Evolutionary conservation across 2,113 vertebrate species (phyloP), one percentile per base, ranked within the genome.

Genomic region (Plecturocebus donacophilus): DNA sequence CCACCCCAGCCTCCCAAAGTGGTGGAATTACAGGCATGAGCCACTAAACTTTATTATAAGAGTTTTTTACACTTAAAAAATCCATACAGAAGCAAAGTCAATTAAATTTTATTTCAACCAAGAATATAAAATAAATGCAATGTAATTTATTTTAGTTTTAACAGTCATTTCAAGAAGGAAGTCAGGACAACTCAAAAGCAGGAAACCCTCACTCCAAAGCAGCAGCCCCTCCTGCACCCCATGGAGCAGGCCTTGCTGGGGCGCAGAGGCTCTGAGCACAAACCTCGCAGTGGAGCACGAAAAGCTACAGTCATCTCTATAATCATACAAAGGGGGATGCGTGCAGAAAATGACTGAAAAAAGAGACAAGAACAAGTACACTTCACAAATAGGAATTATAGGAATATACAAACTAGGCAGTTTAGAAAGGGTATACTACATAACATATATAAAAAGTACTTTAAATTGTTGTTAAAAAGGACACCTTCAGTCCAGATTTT

Each of bases 51-150:
- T 98, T 98, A 96, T 97, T 97, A 97, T 96, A 97, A 98, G 97
- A 94, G 96, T 96, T 98, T 98, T 96, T 71, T 61, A 61, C 2
- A 97, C 96, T 98, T 97, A 98, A 98, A 89, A 98, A 98, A 98
- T 95, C 91, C 98, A 98, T 98, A 98, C 92, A 97, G 97, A 99
- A 98, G 96, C 98, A 98, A 99, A 99, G 98, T 99, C 98, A 99
- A 99, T 99, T 98, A 99, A 98, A 98, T 99, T 99, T 99, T 99
- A 99, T 99, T 99, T 99, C 99, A 99, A 99, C 99, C 98, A 98
- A 99, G 98, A 98, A 99, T 99, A 99, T 98, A 99, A 99, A 99
- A 99, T 99, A 99, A 99, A 99, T 99, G 99, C 99, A 99, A 99
- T 98, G 97, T 98, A 99, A 99, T 98, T 99, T 98, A 98, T 98